A percentile compares a stretch with the other conserved stretches of the same genome.
Conservation (phyloP, 2,797 vertebrate species). For the Acipenser ruthenus region DNA sequence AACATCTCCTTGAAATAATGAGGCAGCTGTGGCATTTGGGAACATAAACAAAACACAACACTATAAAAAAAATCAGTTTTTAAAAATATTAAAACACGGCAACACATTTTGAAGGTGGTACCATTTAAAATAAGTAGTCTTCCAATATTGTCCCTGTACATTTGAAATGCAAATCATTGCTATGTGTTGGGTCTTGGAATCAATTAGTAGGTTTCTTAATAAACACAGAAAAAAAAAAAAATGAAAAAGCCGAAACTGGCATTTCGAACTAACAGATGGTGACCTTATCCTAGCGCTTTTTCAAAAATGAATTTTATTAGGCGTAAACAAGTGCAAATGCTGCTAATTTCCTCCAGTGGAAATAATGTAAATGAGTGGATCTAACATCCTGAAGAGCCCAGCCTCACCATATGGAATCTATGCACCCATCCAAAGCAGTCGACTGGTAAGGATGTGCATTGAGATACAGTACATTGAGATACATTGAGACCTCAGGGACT, state of each 20-base stretch:
- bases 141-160: neutral
- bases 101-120: too few species aligned
- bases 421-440: conserved; percentile 54
- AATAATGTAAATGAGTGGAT: conserved; percentile 67
- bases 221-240: conserved; percentile 21
- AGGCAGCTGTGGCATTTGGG: too few species aligned
- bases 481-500: conserved; percentile 2
- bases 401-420: conserved; percentile 65
- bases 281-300: conserved; percentile 63
- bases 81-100: too few species aligned
- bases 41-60: too few species aligned
- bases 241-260: conserved; percentile 38
- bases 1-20: too few species aligned
- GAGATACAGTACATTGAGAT: conserved; percentile 26
- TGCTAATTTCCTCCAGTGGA: conserved; percentile 74
- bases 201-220: conserved; percentile 27
- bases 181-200: conserved; percentile 31
- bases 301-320: conserved; percentile 83
- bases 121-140: too few species aligned
- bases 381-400: conserved; percentile 56
- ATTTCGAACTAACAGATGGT: conserved; percentile 79
- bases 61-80: too few species aligned
- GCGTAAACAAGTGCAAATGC: conserved; percentile 78
- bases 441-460: conserved; percentile 38
- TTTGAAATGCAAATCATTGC: conserved; percentile 29